A percentile compares a stretch with the other conserved stretches of the same genome.
phyloP scores from a whole-genome alignment of 1,140 invertebrate genomes.

The Drosophila baimaii region DNA sequence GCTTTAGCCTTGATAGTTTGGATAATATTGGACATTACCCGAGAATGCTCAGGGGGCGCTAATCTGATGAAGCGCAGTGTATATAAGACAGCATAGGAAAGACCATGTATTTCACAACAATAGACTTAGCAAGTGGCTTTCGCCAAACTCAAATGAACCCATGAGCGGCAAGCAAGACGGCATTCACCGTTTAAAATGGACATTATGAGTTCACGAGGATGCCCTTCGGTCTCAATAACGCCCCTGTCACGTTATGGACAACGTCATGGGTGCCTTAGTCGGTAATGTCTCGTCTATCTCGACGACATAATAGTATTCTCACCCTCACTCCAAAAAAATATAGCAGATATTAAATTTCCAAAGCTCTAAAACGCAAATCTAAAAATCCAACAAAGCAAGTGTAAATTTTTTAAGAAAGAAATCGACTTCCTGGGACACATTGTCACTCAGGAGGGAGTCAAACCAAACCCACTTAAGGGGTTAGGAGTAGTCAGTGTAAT shows the following conservation, averaged over 20 bases:
- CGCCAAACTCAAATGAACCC: slow-evolving; percentile 30
- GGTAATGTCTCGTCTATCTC: slow-evolving; percentile 18
- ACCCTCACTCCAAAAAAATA: slow-evolving; percentile 10
- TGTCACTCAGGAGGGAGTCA: slow-evolving; percentile 12
- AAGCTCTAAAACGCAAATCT: slow-evolving; percentile 20
- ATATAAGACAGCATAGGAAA: slow-evolving; percentile 30
- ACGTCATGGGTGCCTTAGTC: slow-evolving; percentile 21
- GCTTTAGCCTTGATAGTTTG: too few species aligned
- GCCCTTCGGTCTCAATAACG: too few species aligned
- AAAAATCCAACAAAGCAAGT: slow-evolving; percentile 26
- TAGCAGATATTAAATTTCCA: slow-evolving; percentile 21
- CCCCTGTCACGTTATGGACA: slow-evolving; percentile 33
- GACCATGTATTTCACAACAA: slow-evolving; percentile 29
- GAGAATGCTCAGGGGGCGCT: too few species aligned
- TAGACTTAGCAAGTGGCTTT: slow-evolving; percentile 31
- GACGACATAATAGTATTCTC: slow-evolving; percentile 31
- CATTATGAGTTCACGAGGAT: slow-evolving; percentile 16
- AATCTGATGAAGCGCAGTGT: too few species aligned
- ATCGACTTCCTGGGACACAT: slow-evolving; percentile 16
- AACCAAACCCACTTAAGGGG: slow-evolving; percentile 13
- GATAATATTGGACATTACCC: too few species aligned
- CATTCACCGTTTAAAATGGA: slow-evolving; percentile 18
- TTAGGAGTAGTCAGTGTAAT: too few species aligned
- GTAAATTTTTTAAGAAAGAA: slow-evolving; percentile 9
- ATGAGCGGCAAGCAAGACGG: slow-evolving; percentile 7